Conservation (phyloP, 2,113 vertebrate genomes). For the Petrocephalus zakoni region DNA sequence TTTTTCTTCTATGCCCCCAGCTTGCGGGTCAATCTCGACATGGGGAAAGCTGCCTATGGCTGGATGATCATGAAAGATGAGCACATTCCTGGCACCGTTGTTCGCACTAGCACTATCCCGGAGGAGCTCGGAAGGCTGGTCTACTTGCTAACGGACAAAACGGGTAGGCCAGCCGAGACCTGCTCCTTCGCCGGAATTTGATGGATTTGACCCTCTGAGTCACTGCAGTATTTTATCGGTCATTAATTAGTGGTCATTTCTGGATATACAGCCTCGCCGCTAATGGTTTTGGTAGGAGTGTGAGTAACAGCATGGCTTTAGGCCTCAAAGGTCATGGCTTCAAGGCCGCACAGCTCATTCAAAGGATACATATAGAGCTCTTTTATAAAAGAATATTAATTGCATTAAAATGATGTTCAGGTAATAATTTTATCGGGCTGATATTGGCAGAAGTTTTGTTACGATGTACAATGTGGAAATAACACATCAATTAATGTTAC, state of each 20-base stretch:
- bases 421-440: not conserved
- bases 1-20: conserved; percentile 51
- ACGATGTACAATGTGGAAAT: not conserved
- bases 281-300: not conserved
- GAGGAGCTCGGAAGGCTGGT: conserved; percentile 92
- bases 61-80: conserved; percentile 99
- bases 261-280: not conserved
- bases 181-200: not conserved
- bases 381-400: not conserved
- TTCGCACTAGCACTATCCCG: conserved; percentile 95
- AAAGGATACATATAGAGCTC: not conserved
- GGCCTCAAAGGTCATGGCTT: not conserved
- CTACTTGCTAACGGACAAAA: conserved; percentile 95
- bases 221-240: not conserved
- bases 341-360: not conserved
- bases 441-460: not conserved
- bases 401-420: too few species aligned
- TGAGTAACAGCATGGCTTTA: not conserved
- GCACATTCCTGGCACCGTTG: conserved; percentile 90
- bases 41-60: conserved; percentile 94
- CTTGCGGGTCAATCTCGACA: conserved; percentile 93
- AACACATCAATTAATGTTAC: not conserved
- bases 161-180: conserved; percentile 61
- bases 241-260: not conserved
- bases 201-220: not conserved